Evolutionary conservation across 2,113 vertebrate species (phyloP).

Genomic region (Pterophyllum scalare): DNA sequence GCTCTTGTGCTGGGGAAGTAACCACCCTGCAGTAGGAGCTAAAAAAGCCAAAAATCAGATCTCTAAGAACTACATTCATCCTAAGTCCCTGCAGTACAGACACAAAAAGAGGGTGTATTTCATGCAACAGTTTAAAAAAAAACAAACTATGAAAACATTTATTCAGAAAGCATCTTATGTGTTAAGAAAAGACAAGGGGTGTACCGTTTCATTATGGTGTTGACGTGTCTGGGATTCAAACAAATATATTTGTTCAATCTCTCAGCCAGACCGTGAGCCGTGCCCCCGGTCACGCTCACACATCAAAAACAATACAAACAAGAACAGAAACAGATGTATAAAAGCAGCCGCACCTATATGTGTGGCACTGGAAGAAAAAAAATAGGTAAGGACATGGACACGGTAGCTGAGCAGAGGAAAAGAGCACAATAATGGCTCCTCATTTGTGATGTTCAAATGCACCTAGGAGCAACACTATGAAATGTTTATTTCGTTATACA

Average conservation of each 20-base stretch:
- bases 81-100: no score
- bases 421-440: slow-evolving; percentile 10
- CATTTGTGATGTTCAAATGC: slow-evolving; percentile 2
- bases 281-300: neutral
- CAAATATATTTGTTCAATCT: slow-evolving; percentile 12
- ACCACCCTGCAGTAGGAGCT: neutral
- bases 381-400: slow-evolving; percentile 16
- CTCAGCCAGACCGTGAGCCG: neutral
- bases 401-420: neutral
- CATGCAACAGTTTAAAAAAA: neutral
- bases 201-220: neutral
- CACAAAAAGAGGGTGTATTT: neutral
- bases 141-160: neutral
- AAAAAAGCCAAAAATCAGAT: neutral
- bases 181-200: neutral
- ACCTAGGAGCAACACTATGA: neutral
- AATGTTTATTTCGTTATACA: slow-evolving; percentile 23
- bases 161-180: neutral
- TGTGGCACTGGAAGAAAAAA: neutral
- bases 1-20: neutral
- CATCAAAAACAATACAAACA: slow-evolving; percentile 23
- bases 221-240: slow-evolving; percentile 24
- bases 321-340: neutral
- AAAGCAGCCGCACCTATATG: neutral
- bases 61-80: neutral